A percentile compares a stretch with the other conserved stretches of the same genome.
Conservation (phyloP, 2,888 invertebrate genomes). For the Athetis lepigone region DNA sequence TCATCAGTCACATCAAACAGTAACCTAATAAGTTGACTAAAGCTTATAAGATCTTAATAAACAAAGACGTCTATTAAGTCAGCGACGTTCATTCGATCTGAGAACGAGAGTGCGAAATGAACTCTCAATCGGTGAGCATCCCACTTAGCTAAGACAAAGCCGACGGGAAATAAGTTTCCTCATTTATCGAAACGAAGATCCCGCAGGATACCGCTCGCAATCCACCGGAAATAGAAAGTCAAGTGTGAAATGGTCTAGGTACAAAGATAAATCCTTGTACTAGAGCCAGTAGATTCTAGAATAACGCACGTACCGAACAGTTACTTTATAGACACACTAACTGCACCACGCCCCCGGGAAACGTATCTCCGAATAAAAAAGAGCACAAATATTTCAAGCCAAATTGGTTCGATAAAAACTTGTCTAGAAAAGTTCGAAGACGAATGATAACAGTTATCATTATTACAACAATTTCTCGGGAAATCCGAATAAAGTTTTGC, state of each 20-base stretch:
- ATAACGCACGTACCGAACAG: constrained; percentile 61
- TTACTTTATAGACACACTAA: constrained; percentile 48
- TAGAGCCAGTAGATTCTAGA: constrained; percentile 59
- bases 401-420: constrained; percentile 29
- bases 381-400: constrained; percentile 43
- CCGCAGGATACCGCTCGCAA: constrained; percentile 77
- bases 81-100: constrained; percentile 44
- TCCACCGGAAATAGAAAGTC: constrained; percentile 86
- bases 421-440: constrained; percentile 29
- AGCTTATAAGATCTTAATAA: constrained; percentile 45
- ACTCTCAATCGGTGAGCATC: constrained; percentile 69
- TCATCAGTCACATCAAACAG: constrained; percentile 1
- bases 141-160: constrained; percentile 79
- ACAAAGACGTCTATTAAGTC: constrained; percentile 40
- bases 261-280: constrained; percentile 74
- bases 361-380: constrained; percentile 45
- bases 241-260: constrained; percentile 80
- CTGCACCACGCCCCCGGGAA: constrained; percentile 32
- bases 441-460: constrained; percentile 6
- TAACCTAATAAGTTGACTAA: constrained; percentile 12
- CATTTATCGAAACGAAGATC: constrained; percentile 81
- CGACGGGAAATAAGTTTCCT: constrained; percentile 78
- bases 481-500: neutral
- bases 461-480: neutral
- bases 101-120: constrained; percentile 62